Conservation (phyloP, 1,140 invertebrate genomes). For the Heliconius hermathena region DNA sequence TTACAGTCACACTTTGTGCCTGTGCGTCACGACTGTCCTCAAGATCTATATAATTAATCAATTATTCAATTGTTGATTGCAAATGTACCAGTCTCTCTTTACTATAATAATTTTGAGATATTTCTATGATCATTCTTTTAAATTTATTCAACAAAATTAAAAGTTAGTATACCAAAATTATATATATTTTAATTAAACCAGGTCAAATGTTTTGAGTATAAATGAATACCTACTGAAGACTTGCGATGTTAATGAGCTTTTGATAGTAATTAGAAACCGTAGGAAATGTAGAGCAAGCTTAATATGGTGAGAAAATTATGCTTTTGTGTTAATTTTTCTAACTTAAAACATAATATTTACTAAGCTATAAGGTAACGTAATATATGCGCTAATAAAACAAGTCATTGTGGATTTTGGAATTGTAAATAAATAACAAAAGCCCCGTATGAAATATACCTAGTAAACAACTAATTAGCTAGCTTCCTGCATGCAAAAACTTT, state of each 20-base stretch:
- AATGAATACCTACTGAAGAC: not conserved
- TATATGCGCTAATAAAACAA: not conserved
- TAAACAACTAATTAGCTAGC: not conserved
- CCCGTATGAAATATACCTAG: not conserved
- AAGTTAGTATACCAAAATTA: not conserved
- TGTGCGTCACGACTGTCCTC: too few species aligned
- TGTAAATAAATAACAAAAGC: constrained; percentile 1
- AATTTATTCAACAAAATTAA: not conserved
- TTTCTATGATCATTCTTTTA: too few species aligned
- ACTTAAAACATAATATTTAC: not conserved
- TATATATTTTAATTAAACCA: not conserved
- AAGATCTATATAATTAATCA: too few species aligned
- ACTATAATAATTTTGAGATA: too few species aligned
- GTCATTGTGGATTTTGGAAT: not conserved
- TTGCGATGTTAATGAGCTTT: constrained; percentile 1
- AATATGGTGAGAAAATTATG: not conserved
- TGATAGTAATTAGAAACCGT: not conserved
- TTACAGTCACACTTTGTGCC: too few species aligned
- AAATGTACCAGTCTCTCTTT: too few species aligned
- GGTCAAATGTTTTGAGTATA: not conserved
- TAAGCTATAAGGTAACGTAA: not conserved
- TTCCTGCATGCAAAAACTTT: not conserved
- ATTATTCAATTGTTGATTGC: too few species aligned
- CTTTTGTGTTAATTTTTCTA: not conserved
- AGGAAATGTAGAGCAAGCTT: not conserved